A percentile compares a stretch with the other conserved stretches of the same genome.
These are phyloP conservation scores for Myotis davidii DNA, from an alignment of 2,113 vertebrate genomes.

Conservation along the genomic window DNA sequence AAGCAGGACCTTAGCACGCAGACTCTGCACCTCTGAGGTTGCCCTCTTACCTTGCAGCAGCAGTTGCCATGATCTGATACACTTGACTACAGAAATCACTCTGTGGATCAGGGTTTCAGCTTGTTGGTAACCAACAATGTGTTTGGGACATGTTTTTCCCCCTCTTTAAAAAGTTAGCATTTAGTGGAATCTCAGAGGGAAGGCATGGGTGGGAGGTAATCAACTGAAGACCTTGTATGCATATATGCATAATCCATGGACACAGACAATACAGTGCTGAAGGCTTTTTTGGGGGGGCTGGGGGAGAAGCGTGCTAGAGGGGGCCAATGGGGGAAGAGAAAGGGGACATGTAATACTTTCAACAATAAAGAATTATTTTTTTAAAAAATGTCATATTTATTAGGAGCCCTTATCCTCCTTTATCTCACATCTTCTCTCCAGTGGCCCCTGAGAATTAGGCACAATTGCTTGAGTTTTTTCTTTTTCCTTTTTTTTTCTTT, in stretches of 20 bases:
- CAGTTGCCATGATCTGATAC: not conserved
- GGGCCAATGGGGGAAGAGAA: no score
- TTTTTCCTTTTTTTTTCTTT: no score
- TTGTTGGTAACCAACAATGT: not conserved
- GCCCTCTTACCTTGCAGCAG: not conserved
- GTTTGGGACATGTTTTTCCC: not conserved
- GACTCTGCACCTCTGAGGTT: not conserved
- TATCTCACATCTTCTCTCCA: not conserved
- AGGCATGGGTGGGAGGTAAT: no score
- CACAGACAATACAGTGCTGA: no score
- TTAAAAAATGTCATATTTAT: not conserved
- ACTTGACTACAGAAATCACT: not conserved
- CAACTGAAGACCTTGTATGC: no score
- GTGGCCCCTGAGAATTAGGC: not conserved
- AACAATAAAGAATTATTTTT: no score
- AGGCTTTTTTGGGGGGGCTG: no score
- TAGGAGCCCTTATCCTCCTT: not conserved
- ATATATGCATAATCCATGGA: no score
- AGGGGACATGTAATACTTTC: no score
- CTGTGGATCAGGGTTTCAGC: not conserved
- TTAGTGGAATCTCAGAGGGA: not conserved
- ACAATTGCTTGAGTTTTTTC: not conserved
- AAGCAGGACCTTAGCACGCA: not conserved
- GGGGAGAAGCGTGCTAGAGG: no score
- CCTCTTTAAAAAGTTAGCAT: not conserved